These are phyloP conservation scores for Leptobrachium leishanense DNA, from an alignment of 2,113 vertebrate genomes.

Conservation along the genomic window DNA sequence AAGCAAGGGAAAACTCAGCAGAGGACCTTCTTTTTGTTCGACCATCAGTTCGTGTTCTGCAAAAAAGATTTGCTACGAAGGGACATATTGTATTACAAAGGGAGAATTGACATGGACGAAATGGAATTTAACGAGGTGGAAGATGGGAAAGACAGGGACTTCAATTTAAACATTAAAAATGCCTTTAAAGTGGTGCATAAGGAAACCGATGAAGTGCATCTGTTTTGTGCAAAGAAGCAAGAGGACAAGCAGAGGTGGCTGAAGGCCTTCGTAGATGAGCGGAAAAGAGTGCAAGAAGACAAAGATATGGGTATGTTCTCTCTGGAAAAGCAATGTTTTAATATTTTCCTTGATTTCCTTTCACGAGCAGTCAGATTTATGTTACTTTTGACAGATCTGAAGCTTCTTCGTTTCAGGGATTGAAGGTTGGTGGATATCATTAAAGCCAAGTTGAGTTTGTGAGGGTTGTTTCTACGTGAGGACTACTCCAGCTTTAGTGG, in stretches of 20 bases:
- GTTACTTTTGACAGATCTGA: too few relatives aligned
- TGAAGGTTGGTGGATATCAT: too few relatives aligned
- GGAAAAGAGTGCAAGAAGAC: conserved; percentile 86
- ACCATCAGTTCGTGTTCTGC: conserved; percentile 95
- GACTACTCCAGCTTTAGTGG: too few relatives aligned
- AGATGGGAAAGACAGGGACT: conserved; percentile 82
- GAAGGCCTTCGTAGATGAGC: conserved; percentile 81
- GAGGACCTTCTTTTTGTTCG: conserved; percentile 93
- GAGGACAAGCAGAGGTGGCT: conserved; percentile 92
- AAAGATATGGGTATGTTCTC: conserved; percentile 85
- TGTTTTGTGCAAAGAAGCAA: conserved; percentile 85
- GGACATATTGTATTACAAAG: conserved; percentile 92
- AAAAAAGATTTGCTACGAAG: conserved; percentile 93
- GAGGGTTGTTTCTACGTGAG: too few relatives aligned
- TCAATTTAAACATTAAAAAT: conserved; percentile 79
- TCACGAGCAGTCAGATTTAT: too few relatives aligned
- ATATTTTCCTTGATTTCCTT: too few relatives aligned
- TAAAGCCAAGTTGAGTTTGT: too few relatives aligned
- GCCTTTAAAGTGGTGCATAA: conserved; percentile 82
- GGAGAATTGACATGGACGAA: conserved; percentile 83
- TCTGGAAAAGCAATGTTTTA: neutral
- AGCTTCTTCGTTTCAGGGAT: too few relatives aligned
- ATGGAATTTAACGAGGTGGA: conserved; percentile 76
- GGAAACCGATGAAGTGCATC: conserved; percentile 75
- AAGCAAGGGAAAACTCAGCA: conserved; percentile 91